A percentile compares a stretch with the other conserved stretches of the same genome.
phyloP scores from a whole-genome alignment of 2,888 invertebrate species.

The Synanthedon myopaeformis region DNA sequence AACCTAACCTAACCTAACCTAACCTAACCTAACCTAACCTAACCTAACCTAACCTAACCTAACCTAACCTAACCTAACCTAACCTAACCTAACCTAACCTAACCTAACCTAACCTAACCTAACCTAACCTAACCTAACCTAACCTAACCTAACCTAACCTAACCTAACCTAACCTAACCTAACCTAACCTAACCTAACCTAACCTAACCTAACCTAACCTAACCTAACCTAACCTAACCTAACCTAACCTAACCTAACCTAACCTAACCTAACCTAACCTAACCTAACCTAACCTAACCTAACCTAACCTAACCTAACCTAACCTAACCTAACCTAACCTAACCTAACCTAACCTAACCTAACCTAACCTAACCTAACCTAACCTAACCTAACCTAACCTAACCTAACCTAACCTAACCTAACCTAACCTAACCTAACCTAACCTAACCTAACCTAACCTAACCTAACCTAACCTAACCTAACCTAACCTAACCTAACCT shows the following conservation, averaged over 20 bases:
- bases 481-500: not conserved
- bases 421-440: constrained; percentile 3
- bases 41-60: constrained; percentile 8
- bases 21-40: constrained; percentile 10
- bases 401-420: constrained; percentile 5
- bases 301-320: constrained; percentile 8
- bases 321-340: constrained; percentile 10
- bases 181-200: constrained; percentile 9
- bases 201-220: constrained; percentile 10
- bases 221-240: constrained; percentile 9
- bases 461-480: not conserved
- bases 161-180: constrained; percentile 9
- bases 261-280: constrained; percentile 10
- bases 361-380: constrained; percentile 8
- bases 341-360: constrained; percentile 10
- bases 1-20: constrained; percentile 10
- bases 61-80: constrained; percentile 9
- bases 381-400: constrained; percentile 5
- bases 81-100: constrained; percentile 10
- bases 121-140: constrained; percentile 9
- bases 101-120: constrained; percentile 9
- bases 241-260: constrained; percentile 9
- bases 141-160: constrained; percentile 10
- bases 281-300: constrained; percentile 9
- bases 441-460: not conserved